Conservation (phyloP, 2,797 vertebrate genomes). For the Potorous gilbertii region DNA sequence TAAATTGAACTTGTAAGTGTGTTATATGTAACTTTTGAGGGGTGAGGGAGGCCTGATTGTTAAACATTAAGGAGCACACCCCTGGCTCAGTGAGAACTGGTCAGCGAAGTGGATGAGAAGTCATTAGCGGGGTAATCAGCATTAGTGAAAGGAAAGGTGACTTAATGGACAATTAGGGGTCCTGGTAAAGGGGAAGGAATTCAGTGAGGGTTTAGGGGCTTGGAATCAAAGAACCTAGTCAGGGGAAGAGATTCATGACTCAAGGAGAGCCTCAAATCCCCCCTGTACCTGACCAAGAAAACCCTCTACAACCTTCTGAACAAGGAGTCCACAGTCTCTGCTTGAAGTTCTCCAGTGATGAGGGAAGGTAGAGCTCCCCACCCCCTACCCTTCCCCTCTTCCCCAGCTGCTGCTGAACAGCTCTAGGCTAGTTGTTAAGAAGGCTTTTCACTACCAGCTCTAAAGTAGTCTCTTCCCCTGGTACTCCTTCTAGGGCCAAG, state of each 20-base stretch:
- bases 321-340: not conserved
- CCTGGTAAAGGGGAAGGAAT: not conserved
- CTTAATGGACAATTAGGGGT: not conserved
- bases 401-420: not conserved
- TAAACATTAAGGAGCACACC: not conserved
- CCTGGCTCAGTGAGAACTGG: not conserved
- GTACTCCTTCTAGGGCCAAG: not conserved
- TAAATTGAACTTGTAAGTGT: not conserved
- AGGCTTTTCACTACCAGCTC: not conserved
- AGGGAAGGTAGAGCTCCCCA: not conserved
- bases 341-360: not conserved
- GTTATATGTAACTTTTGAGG: not conserved
- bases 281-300: not conserved
- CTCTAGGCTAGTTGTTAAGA: not conserved
- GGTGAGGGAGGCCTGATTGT: not conserved
- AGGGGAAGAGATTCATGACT: not conserved
- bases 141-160: not conserved
- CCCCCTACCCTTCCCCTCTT: no score
- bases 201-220: not conserved
- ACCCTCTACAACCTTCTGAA: not conserved
- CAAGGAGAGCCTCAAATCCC: not conserved
- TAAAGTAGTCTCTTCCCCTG: not conserved
- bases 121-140: not conserved
- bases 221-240: not conserved
- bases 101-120: not conserved